Percentiles rank a stretch among this genome's conserved stretches.
phyloP scores from a whole-genome alignment of 2,888 invertebrate species.

The Agrotis ipsilon region DNA sequence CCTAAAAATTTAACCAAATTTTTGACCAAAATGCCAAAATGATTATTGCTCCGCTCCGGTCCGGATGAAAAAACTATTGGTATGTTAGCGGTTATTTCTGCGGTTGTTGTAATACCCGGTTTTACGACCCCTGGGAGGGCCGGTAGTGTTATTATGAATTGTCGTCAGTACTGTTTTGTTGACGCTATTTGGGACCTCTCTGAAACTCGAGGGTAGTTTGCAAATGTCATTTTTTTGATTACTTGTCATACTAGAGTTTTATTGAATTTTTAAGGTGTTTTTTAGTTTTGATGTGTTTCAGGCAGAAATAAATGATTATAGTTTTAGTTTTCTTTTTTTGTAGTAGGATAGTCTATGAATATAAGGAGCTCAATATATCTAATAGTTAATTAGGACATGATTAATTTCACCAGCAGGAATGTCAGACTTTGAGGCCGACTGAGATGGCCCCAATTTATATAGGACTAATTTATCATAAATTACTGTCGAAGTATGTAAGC shows the following conservation, averaged over 20 bases:
- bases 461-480: too few relatives aligned
- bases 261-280: conserved; percentile 9
- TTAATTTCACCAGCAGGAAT: too few relatives aligned
- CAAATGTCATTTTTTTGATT: conserved; percentile 45
- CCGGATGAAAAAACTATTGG: conserved; percentile 51
- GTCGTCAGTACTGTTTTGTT: conserved; percentile 16
- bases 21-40: conserved; percentile 47
- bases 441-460: too few relatives aligned
- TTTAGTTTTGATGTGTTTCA: neutral
- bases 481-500: too few relatives aligned
- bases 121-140: conserved; percentile 34
- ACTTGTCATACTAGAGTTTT: conserved; percentile 35
- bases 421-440: too few relatives aligned
- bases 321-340: too few relatives aligned
- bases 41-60: conserved; percentile 29
- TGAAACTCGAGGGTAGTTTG: conserved; percentile 11
- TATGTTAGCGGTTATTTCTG: conserved; percentile 26
- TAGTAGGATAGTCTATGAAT: too few relatives aligned
- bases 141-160: conserved; percentile 31
- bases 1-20: conserved; percentile 21
- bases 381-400: too few relatives aligned
- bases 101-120: conserved; percentile 22
- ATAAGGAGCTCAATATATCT: too few relatives aligned
- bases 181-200: conserved; percentile 5
- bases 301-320: too few relatives aligned